phyloP scores from a whole-genome alignment of 2,888 invertebrate species.

The Gordius sp. region DNA sequence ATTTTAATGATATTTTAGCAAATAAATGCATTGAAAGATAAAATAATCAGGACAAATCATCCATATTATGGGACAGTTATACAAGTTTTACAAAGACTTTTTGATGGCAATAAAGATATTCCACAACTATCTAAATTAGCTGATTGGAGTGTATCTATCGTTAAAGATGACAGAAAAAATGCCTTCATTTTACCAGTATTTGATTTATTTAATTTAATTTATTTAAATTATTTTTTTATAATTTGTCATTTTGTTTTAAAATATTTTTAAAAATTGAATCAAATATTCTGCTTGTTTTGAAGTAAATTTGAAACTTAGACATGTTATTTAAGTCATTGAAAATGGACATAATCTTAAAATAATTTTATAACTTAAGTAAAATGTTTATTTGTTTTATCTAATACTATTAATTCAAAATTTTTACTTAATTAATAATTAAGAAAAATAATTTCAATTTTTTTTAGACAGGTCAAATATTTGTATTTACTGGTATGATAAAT shows the following conservation, averaged over 20 bases:
- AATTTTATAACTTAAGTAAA: background rate
- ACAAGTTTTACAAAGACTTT: slow-evolving; percentile 28
- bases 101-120: slow-evolving; percentile 32
- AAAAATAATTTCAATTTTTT: slow-evolving; percentile 20
- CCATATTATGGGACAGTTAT: slow-evolving; percentile 24
- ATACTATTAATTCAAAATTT: slow-evolving; percentile 3
- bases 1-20: background rate
- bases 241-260: background rate
- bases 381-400: slow-evolving; percentile 16
- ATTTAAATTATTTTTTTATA: slow-evolving; percentile 8
- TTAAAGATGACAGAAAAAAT: slow-evolving; percentile 31
- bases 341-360: too few relatives aligned
- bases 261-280: background rate
- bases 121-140: slow-evolving; percentile 28
- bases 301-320: too few relatives aligned
- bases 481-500: slow-evolving; percentile 34
- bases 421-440: background rate
- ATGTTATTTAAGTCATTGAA: too few relatives aligned
- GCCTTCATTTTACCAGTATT: slow-evolving; percentile 35
- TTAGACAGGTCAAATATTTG: slow-evolving; percentile 37
- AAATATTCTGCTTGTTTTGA: background rate
- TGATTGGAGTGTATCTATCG: slow-evolving; percentile 33
- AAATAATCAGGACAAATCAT: slow-evolving; percentile 7
- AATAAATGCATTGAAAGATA: background rate
- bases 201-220: slow-evolving; percentile 14